Evolutionary conservation across 2,888 invertebrate species (phyloP).

Genomic region (Proisotoma minuta): DNA sequence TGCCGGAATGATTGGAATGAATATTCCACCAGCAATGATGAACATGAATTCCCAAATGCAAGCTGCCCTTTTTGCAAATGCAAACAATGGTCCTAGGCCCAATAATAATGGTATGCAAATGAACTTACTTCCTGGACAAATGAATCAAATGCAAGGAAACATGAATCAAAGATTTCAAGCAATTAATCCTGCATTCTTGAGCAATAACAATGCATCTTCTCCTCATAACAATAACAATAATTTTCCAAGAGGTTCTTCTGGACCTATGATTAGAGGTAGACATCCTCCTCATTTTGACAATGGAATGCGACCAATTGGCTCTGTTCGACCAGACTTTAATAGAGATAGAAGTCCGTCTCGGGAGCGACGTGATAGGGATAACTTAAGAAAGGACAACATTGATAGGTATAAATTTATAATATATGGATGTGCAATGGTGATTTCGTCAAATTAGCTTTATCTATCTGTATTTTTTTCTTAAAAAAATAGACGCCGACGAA

Average conservation of each 20-base stretch:
- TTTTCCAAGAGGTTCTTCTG: too few relatives aligned
- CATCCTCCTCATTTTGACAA: background rate
- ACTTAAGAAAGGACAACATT: too few relatives aligned
- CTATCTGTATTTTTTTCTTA: background rate
- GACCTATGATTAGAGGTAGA: background rate
- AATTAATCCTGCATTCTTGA: background rate
- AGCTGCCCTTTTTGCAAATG: background rate
- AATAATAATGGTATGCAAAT: background rate
- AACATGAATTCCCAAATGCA: background rate
- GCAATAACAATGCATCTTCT: background rate
- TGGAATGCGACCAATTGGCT: background rate
- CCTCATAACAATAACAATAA: too few relatives aligned
- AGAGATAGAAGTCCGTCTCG: background rate
- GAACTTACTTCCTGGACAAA: background rate
- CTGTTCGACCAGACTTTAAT: background rate
- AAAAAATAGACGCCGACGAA: conserved; percentile 40
- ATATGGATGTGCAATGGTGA: too few relatives aligned
- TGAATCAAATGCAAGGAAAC: conserved; percentile 1
- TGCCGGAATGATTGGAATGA: background rate
- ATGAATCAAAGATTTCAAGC: background rate
- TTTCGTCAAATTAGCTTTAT: too few relatives aligned
- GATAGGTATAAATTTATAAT: too few relatives aligned
- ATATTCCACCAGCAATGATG: background rate
- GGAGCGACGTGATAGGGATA: too few relatives aligned
- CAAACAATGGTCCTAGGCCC: background rate